Evolutionary conservation across 2,113 vertebrate species (phyloP).

Genomic region (Callipepla californica): DNA sequence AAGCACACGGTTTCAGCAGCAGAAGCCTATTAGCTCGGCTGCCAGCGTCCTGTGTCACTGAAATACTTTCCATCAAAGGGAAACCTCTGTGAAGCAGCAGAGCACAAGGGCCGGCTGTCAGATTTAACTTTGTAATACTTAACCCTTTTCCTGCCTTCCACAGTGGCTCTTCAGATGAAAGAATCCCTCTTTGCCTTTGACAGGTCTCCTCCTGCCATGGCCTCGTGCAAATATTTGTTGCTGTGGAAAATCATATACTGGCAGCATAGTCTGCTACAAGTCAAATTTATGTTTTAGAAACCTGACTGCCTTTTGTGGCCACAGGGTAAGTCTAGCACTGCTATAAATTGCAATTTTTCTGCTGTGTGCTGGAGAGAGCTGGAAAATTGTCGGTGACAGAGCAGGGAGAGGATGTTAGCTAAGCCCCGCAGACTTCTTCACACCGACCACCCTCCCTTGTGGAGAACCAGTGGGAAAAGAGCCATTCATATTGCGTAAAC

Average conservation of each 20-base stretch:
- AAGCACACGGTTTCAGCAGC: constrained; percentile 13
- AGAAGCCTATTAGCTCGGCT: constrained; percentile 28
- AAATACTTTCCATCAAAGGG: constrained; percentile 73
- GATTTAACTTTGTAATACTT: constrained; percentile 19
- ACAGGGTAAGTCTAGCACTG: not conserved
- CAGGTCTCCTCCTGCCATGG: not conserved
- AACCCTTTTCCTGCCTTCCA: constrained; percentile 26
- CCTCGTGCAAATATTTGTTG: not conserved
- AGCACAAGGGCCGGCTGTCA: constrained; percentile 18
- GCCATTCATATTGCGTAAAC: not conserved
- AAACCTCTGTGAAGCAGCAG: constrained; percentile 31
- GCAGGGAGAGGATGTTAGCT: not conserved
- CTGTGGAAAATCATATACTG: not conserved
- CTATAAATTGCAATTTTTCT: not conserved
- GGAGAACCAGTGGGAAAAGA: not conserved
- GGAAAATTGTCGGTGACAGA: not conserved
- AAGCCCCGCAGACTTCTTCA: not conserved
- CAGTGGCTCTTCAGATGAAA: not conserved
- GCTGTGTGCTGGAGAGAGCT: not conserved
- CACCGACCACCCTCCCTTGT: not conserved
- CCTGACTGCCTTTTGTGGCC: not conserved
- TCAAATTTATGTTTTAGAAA: not conserved
- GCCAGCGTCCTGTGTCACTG: constrained; percentile 31
- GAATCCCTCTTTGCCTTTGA: not conserved
- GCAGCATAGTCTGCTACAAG: not conserved